These are phyloP conservation scores for Gryllus bimaculatus DNA, from an alignment of 1,140 invertebrate species.

Conservation along the genomic window DNA sequence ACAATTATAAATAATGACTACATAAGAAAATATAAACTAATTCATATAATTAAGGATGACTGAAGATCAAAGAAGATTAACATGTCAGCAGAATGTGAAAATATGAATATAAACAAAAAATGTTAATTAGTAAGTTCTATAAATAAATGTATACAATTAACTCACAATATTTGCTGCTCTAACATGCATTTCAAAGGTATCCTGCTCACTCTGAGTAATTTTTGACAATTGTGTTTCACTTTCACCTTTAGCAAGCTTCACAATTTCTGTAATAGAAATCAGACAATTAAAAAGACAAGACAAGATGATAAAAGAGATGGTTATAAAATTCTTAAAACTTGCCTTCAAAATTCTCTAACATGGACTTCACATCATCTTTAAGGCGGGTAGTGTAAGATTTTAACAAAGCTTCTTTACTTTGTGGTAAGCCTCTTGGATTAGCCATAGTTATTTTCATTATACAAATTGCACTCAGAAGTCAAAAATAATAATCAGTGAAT, in stretches of 20 bases:
- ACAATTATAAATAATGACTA: not conserved
- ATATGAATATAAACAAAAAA: not conserved
- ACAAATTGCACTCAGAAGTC: not conserved
- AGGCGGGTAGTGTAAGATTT: slow-evolving; percentile 87
- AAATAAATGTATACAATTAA: slow-evolving; percentile 16
- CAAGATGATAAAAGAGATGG: slow-evolving; percentile 8
- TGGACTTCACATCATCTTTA: slow-evolving; percentile 93
- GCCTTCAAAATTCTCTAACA: slow-evolving; percentile 95
- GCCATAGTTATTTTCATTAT: slow-evolving; percentile 32
- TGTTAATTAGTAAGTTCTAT: not conserved
- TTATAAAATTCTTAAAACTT: slow-evolving; percentile 23
- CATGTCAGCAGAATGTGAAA: not conserved
- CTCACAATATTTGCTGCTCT: slow-evolving; percentile 83
- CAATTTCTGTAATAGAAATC: slow-evolving; percentile 64
- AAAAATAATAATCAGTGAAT: too few relatives aligned
- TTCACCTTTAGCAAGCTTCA: slow-evolving; percentile 88
- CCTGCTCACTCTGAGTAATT: slow-evolving; percentile 86
- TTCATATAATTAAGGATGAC: not conserved
- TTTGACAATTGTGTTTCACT: slow-evolving; percentile 79
- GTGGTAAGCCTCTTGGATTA: slow-evolving; percentile 57
- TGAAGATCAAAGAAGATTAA: not conserved
- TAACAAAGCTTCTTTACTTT: slow-evolving; percentile 87
- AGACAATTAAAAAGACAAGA: slow-evolving; percentile 23
- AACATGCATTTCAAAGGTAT: slow-evolving; percentile 95
- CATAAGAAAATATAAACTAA: not conserved